Conservation (phyloP, 2,888 invertebrate species). For the Coelopa pilipes region DNA sequence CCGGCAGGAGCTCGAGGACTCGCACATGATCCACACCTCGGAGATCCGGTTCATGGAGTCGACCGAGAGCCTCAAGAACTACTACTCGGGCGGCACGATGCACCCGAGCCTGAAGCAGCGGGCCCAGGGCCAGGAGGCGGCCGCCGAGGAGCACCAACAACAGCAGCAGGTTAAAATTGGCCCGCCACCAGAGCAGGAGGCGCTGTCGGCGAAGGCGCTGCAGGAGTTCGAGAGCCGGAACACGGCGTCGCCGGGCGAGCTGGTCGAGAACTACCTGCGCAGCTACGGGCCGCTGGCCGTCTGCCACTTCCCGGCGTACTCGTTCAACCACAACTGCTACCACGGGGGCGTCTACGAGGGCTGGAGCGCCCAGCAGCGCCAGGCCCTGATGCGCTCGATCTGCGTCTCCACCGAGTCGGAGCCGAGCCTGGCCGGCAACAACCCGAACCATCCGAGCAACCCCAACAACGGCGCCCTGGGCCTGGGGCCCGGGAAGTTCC, state of each 20-base stretch:
- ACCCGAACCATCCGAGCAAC: neutral
- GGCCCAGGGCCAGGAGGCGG: too few species aligned
- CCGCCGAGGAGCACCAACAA: neutral
- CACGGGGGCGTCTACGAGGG: neutral
- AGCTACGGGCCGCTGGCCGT: conserved; percentile 38
- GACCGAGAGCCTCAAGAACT: conserved; percentile 41
- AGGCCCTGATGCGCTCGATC: conserved; percentile 34
- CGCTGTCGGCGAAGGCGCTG: conserved; percentile 35
- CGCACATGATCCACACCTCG: conserved; percentile 36
- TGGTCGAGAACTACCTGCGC: conserved; percentile 42
- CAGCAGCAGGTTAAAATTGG: neutral
- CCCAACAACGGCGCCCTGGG: too few species aligned
- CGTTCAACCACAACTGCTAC: conserved; percentile 38
- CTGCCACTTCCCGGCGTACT: conserved; percentile 38
- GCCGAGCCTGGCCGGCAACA: conserved; percentile 36
- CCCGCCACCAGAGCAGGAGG: conserved; percentile 28
- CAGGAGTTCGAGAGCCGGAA: conserved; percentile 41
- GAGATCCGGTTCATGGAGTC: conserved; percentile 46
- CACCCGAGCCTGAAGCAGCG: conserved; percentile 30
- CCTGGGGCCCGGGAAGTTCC: conserved; percentile 19
- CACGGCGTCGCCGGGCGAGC: conserved; percentile 29
- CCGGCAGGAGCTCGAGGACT: conserved; percentile 40
- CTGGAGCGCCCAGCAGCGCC: conserved; percentile 24
- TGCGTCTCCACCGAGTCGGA: conserved; percentile 46
- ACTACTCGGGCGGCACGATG: conserved; percentile 35